Evolutionary conservation across 2,797 vertebrate species (phyloP), one percentile per base, ranked within the genome.

Genomic region (Choloepus didactylus): DNA sequence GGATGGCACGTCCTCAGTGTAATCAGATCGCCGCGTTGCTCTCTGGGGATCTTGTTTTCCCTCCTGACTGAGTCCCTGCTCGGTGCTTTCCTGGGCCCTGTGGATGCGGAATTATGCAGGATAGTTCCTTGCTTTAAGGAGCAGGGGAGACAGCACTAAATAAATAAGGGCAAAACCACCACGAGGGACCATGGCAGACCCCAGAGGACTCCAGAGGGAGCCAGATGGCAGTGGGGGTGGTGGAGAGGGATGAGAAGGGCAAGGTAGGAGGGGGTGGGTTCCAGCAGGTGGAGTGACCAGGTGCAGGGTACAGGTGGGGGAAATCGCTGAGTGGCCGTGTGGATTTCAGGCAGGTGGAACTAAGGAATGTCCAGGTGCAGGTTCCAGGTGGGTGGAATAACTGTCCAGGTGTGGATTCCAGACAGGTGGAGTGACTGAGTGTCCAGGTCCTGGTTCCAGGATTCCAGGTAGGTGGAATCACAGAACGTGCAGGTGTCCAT

Each of bases 401-500:
- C 25, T 15, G 44, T 9, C 9, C 49, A 49, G 9, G 29, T 29
- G 62, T 64, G 11, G 4, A 15, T 7, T 31, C 15, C 64, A 3
- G 62, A 27, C 27, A 31, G 27, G 62, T 11, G 10, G 12, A 64
- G 12, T 16, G 14, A 15, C 29, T 9, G 21, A 27, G 23, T 31
- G 21, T 2, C 25, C 16, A 54, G 72, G 72, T 44, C 41, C 41
- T 44, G 41, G 41, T 44, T 35, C 29, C 14, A 25, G 12, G 21
- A 6, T 3, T 31, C 16, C 66, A 8, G 62, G 62, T 10, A 15
- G 29, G 62, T 6, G 4, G 27, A 64, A 31, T 31, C 9, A 14
- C 27, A 14, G 46, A 14, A 15, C 5, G 29, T 21, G 1, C 29
- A 15, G 29, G 15, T 18, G 8, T 9, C 6, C 3, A 3, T 25